Evolutionary conservation across 2,888 invertebrate genomes (phyloP), one percentile per base, ranked within the genome.

Genomic region (Gymnocheta viridis): DNA sequence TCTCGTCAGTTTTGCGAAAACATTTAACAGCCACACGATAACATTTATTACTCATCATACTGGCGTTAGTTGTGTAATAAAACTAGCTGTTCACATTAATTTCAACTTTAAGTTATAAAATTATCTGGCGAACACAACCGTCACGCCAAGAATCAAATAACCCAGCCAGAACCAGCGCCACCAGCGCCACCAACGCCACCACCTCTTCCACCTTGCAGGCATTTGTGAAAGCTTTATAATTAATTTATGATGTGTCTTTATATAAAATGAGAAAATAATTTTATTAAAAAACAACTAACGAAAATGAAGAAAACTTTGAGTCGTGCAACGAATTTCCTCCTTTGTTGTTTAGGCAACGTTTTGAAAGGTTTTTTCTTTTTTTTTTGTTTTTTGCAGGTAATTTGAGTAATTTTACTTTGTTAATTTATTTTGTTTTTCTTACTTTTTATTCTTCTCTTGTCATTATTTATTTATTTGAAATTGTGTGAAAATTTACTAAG

Each of bases 191-290:
- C n/a, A n/a, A n/a, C n/a, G n/a, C 19, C 4, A 29, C 4, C 56
- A 19, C 4, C 3, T 14, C 49, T 9, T 19, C 38, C 4, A 29
- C 12, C 24, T n/a, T 29, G 19, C 27, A 29, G 19, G 44, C 14
- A 29, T 2, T 41, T 41, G 27, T n/a, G 14, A n/a, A 29, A 67
- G 58, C 14, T 58, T 49, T 24, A 47, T 77, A 67, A 77, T 67
- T 77, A 56, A 77, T 67, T 77, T 77, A 49, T 58, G 56, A 56
- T 44, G 12, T 24, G 14, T 24, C 32, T 58, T 35, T 72, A 12
- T 14, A 35, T 10, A 29, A 35, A 51, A 64, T 54, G 41, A 54
- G 62, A 44, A 41, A 69, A 51, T 27, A 27, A 49, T 60, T 49
- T 67, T 22, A 22, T 47, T 44, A 27, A 66, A n/a, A 19, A 49